phyloP scores from a whole-genome alignment of 2,797 vertebrate genomes.

The Pachyuromys duprasi region DNA sequence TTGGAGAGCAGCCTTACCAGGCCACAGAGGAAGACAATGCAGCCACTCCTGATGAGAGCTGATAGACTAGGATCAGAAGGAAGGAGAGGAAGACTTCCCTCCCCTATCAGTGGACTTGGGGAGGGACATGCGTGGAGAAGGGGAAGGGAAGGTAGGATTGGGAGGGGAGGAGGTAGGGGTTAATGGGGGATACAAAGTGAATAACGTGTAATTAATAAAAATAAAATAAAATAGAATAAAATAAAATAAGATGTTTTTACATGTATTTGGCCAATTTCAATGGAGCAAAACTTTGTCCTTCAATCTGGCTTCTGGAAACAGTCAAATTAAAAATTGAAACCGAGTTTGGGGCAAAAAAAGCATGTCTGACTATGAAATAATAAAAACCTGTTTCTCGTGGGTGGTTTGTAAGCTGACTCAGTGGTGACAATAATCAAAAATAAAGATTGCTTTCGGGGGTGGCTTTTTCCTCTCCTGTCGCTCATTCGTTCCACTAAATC shows the following conservation, averaged over 20 bases:
- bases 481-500: not conserved
- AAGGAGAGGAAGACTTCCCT: no score
- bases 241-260: slow-evolving; percentile 38
- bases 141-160: no score
- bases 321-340: slow-evolving; percentile 50
- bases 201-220: no score
- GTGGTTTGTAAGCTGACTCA: slow-evolving; percentile 61
- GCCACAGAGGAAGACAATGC: no score
- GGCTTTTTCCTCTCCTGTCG: slow-evolving; percentile 11
- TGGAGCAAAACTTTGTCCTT: slow-evolving; percentile 58
- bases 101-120: no score
- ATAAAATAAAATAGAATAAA: no score
- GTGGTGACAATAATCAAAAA: slow-evolving; percentile 19
- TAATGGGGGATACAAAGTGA: no score
- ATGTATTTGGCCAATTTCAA: slow-evolving; percentile 23
- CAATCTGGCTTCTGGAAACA: slow-evolving; percentile 61
- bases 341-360: slow-evolving; percentile 39
- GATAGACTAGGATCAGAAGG: no score
- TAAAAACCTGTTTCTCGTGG: slow-evolving; percentile 48
- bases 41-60: no score
- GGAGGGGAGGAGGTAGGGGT: no score
- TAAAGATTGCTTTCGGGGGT: slow-evolving; percentile 36
- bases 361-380: slow-evolving; percentile 31
- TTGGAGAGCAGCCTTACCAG: no score
- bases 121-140: no score